Evolutionary conservation across 2,888 invertebrate genomes (phyloP), one percentile per base, ranked within the genome.

Genomic region (Tortricodes alternella): DNA sequence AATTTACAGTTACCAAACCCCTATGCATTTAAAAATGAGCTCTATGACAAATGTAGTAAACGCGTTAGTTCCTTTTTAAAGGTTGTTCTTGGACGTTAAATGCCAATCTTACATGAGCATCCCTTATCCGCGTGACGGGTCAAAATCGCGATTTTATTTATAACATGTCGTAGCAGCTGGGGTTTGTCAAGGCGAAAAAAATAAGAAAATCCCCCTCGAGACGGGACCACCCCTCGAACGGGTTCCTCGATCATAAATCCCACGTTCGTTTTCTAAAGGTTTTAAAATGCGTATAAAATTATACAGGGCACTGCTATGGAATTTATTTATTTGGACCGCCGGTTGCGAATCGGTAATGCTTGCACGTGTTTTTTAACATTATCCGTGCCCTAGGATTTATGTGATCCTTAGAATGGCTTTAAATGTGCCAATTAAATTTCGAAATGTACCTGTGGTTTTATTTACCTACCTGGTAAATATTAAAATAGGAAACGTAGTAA

Each of bases 231-330:
- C 89, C 89, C 73, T 85, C 77, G 84, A 89, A 90, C 89, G 89
- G 89, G 89, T 89, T 89, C 77, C 78, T 70, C 71, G 71, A 70
- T 75, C 82, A 83, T 87, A 89, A 89, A 87, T 90, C 90, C 89
- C 90, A 90, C 90, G 90, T 86, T 84, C 80, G 68, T 75, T 82
- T 77, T 85, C 80, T 86, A 89, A 85, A 85, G 85, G 81, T 86
- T 89, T 89, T 89, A 88, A 90, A 90, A 89, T 77, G 89, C 87
- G 89, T 89, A 89, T 87, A 86, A 89, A 88, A 87, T 88, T 87
- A 89, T 89, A 85, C 84, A 84, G 88, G 80, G 89, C 87, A 87
- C 80, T 84, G 83, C 74, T 69, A 65, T 71, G 76, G 73, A 74
- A 78, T 81, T 82, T 81, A 78, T 84, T 84, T 78, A 76, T 79